A percentile compares a stretch with the other conserved stretches of the same genome.
Evolutionary conservation across 1,140 invertebrate species (phyloP).

Genomic region (Branchinecta lindahli): DNA sequence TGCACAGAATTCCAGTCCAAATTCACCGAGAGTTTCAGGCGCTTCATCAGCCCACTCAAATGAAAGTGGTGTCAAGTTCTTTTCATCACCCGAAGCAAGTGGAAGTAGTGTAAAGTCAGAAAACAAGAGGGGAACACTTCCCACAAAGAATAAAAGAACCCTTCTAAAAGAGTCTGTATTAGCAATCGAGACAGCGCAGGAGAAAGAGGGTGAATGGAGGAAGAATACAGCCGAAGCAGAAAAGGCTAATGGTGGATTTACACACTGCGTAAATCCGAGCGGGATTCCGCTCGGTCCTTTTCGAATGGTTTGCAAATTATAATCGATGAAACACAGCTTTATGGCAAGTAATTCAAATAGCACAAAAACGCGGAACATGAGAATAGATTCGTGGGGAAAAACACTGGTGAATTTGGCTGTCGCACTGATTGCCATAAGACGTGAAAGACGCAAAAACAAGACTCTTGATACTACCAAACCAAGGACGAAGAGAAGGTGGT

Average conservation of each 20-base stretch:
- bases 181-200: slow-evolving; percentile 7
- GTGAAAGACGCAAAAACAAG: slow-evolving; percentile 5
- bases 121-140: slow-evolving; percentile 8
- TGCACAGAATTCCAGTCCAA: slow-evolving; percentile 1
- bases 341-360: slow-evolving; percentile 1
- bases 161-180: slow-evolving; percentile 1
- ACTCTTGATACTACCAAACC: slow-evolving; percentile 8
- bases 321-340: slow-evolving; percentile 5
- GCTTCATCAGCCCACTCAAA: slow-evolving; percentile 1
- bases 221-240: slow-evolving; percentile 2
- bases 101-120: slow-evolving; percentile 4
- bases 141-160: slow-evolving; percentile 6
- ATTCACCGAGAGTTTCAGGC: background rate
- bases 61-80: background rate
- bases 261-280: slow-evolving; percentile 4
- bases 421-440: slow-evolving; percentile 7
- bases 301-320: slow-evolving; percentile 9
- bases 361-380: slow-evolving; percentile 1
- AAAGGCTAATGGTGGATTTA: slow-evolving; percentile 2
- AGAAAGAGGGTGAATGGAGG: slow-evolving; percentile 4
- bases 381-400: background rate
- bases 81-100: slow-evolving; percentile 5
- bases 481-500: slow-evolving; percentile 8
- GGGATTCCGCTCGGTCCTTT: slow-evolving; percentile 7
- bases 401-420: slow-evolving; percentile 4